Evolutionary conservation across 2,888 invertebrate species (phyloP), one percentile per base, ranked within the genome.

Genomic region (Agrochola lota): DNA sequence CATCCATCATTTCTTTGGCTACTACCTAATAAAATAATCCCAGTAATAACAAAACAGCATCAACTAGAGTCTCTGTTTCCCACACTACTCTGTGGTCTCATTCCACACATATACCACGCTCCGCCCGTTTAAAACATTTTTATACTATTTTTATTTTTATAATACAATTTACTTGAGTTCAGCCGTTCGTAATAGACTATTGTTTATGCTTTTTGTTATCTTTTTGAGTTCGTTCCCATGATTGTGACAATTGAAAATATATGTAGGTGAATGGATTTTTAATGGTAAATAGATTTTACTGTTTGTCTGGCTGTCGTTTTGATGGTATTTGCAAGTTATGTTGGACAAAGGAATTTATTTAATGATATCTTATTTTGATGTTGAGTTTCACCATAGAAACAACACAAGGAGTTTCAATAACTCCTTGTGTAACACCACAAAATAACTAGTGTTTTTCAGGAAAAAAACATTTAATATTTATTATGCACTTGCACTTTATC

Each of bases 91-190:
- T 87, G 52, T 77, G 43, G 11, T 3, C 71, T 83, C 75, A 85
- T 84, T 87, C 72, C 80, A 68, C 43, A 86, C 68, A 73, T 88
- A 83, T 30, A 74, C 76, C 88, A 74, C 83, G 84, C 69, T 84
- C 71, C 60, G 77, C 74, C 57, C 85, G 87, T 90, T 92, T 88
- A 88, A 91, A 88, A 90, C 90, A 87, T 89, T 91, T 91, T 91
- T 91, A 88, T 88, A 81, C 81, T 73, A 90, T 90, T 89, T 89
- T 88, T 80, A 74, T 80, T 66, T 77, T 80, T 91, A 85, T 91
- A 89, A 88, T 86, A 83, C 85, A 87, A 88, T 89, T 90, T 89
- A 85, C 86, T 81, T 85, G 84, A 74, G 76, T 81, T 83, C 80
- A 77, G 71, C 60, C 81, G 73, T 76, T 74, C 59, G 78, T 88